phyloP scores from a whole-genome alignment of 2,113 vertebrate species.

The Eulacestoma nigropectus region DNA sequence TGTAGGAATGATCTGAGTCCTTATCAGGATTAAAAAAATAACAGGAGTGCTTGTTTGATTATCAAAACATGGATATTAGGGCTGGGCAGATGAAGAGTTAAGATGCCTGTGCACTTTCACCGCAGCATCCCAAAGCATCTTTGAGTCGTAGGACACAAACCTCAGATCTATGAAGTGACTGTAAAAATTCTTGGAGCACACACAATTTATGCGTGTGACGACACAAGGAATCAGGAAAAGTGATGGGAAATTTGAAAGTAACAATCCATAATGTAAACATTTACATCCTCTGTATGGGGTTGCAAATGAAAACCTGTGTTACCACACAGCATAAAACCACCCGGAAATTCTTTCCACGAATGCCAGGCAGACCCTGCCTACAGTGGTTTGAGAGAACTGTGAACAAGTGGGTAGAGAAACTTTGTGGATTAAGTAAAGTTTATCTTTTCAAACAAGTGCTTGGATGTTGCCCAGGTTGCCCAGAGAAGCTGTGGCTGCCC shows the following conservation, averaged over 20 bases:
- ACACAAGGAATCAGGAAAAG: not conserved
- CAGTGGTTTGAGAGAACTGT: not conserved
- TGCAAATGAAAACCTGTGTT: not conserved
- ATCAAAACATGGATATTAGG: not conserved
- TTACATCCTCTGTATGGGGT: too few species aligned
- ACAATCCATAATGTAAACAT: not conserved
- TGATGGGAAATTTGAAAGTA: not conserved
- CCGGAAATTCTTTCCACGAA: not conserved
- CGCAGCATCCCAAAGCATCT: not conserved
- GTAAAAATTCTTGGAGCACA: not conserved
- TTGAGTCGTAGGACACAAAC: not conserved
- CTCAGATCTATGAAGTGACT: not conserved
- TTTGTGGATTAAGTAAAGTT: not conserved
- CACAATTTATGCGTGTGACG: not conserved
- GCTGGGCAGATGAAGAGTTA: not conserved
- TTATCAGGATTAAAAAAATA: not conserved
- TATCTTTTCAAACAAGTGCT: not conserved
- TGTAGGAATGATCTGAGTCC: not conserved
- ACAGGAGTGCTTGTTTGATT: not conserved
- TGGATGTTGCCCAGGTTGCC: not conserved
- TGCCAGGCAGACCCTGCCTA: not conserved
- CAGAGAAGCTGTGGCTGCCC: not conserved
- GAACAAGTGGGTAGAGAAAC: not conserved
- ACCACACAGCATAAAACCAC: not conserved
- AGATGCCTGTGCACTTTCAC: not conserved